These are phyloP conservation scores for Mythimna lalbum DNA, from an alignment of 2,888 invertebrate species.

Conservation along the genomic window DNA sequence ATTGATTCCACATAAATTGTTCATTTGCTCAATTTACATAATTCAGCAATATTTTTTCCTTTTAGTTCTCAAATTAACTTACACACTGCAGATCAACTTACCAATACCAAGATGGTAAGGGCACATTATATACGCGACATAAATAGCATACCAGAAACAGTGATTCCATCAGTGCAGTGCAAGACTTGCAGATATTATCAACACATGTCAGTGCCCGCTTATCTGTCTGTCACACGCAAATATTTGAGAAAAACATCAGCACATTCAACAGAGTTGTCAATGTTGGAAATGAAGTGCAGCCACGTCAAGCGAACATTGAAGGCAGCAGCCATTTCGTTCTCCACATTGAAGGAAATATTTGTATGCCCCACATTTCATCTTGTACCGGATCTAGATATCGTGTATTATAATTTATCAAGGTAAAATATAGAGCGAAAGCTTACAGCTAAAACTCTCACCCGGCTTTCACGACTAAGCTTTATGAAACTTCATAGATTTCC, in stretches of 20 bases:
- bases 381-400: conserved; percentile 41
- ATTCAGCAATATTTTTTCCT: too few species aligned
- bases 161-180: conserved; percentile 25
- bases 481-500: conserved; percentile 57
- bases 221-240: conserved; percentile 56
- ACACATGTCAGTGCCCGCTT: conserved; percentile 60
- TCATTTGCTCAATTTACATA: neutral
- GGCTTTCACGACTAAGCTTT: conserved; percentile 47
- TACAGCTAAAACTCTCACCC: conserved; percentile 46
- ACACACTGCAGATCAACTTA: neutral
- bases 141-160: conserved; percentile 16
- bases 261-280: conserved; percentile 26
- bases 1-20: neutral
- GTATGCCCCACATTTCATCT: conserved; percentile 46
- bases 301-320: conserved; percentile 14
- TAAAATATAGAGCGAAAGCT: conserved; percentile 52
- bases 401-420: conserved; percentile 50
- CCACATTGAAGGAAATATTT: conserved; percentile 41
- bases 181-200: conserved; percentile 49
- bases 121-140: neutral
- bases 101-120: neutral
- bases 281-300: conserved; percentile 32
- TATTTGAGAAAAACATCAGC: conserved; percentile 56
- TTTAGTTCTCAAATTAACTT: neutral
- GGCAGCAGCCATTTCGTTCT: conserved; percentile 9